Conservation (phyloP, 2,797 vertebrate species). For the Hozukius guyotensis region DNA sequence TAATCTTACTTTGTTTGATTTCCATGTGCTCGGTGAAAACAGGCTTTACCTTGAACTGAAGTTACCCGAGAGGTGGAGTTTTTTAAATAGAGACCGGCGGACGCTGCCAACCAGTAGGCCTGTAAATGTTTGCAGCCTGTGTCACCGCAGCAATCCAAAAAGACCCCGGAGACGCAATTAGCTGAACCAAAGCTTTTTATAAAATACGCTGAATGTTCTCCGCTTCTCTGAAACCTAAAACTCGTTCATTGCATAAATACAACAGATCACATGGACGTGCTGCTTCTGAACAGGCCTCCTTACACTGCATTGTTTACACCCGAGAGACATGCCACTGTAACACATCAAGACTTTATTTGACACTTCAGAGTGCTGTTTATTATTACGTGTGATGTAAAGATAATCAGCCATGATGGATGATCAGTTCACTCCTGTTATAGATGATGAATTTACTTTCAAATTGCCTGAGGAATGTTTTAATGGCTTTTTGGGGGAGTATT, state of each 20-base stretch:
- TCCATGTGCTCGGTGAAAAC: conserved; percentile 20
- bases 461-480: not conserved
- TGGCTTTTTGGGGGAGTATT: not conserved
- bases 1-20: conserved; percentile 1
- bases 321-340: conserved; percentile 1
- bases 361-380: conserved; percentile 32
- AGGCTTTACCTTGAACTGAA: conserved; percentile 39
- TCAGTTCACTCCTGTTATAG: not conserved
- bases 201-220: conserved; percentile 53
- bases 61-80: conserved; percentile 49
- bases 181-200: conserved; percentile 56
- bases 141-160: conserved; percentile 56
- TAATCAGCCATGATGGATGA: not conserved
- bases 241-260: conserved; percentile 21
- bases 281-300: not conserved
- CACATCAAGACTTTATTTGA: conserved; percentile 29
- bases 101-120: conserved; percentile 65
- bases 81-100: conserved; percentile 57
- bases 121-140: conserved; percentile 72
- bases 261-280: not conserved
- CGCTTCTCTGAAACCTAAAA: conserved; percentile 50
- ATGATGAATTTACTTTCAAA: conserved; percentile 24
- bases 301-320: conserved; percentile 14
- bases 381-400: not conserved
- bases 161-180: conserved; percentile 74